A percentile compares a stretch with the other conserved stretches of the same genome.
Conservation (phyloP, 1,140 invertebrate genomes). For the Diprion similis region DNA sequence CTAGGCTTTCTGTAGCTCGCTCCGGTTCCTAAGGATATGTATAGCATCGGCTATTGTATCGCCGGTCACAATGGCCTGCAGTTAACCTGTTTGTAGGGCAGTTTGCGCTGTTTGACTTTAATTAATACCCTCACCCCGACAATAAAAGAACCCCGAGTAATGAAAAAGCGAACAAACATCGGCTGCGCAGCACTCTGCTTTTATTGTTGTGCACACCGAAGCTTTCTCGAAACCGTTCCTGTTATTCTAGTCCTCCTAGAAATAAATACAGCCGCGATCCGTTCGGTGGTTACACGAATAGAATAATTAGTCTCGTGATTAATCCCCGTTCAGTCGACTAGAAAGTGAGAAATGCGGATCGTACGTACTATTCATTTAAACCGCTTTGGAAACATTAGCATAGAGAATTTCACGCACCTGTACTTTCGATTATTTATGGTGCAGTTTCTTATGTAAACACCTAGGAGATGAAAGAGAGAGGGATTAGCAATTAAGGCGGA, state of each 20-base stretch:
- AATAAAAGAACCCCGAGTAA: conserved; percentile 43
- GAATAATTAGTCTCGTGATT: background rate
- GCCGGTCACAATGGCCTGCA: conserved; percentile 32
- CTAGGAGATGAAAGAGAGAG: no score
- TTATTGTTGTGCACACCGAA: conserved; percentile 23
- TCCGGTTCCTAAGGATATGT: no score
- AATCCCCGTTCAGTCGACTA: background rate
- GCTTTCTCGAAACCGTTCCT: background rate
- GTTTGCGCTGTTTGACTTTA: conserved; percentile 55
- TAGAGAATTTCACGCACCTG: no score
- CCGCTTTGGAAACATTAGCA: no score
- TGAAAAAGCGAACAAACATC: conserved; percentile 50
- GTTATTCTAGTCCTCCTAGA: background rate
- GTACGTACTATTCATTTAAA: no score
- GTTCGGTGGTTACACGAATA: background rate
- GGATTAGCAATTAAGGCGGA: no score
- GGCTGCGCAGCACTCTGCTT: conserved; percentile 15
- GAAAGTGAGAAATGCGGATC: background rate
- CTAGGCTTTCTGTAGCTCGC: no score
- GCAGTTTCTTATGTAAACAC: no score
- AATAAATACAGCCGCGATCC: background rate
- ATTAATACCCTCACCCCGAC: conserved; percentile 45
- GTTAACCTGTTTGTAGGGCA: conserved; percentile 46
- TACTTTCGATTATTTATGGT: no score
- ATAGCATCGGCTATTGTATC: no score